Percentiles rank a stretch among this genome's conserved stretches.
These are phyloP conservation scores for Novumbra hubbsi DNA, from an alignment of 2,797 vertebrate species.

Conservation along the genomic window DNA sequence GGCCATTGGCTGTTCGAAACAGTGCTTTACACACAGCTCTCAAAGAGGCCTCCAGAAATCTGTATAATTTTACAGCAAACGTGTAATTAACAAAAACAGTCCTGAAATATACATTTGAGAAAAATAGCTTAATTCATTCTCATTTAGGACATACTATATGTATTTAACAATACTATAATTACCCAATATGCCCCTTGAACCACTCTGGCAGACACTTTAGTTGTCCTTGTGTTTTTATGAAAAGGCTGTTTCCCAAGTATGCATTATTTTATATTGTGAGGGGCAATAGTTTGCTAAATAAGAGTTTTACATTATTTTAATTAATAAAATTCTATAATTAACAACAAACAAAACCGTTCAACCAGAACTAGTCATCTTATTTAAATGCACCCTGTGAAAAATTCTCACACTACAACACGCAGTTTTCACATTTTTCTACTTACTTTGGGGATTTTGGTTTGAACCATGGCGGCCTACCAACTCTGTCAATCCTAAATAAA, in stretches of 20 bases:
- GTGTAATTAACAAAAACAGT: slow-evolving; percentile 5
- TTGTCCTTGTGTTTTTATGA: background rate
- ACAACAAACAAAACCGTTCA: background rate
- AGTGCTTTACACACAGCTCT: slow-evolving; percentile 34
- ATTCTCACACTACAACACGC: slow-evolving; percentile 32
- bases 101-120: background rate
- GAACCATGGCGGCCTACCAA: slow-evolving; percentile 50
- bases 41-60: background rate
- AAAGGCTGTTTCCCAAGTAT: background rate
- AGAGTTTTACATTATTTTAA: background rate
- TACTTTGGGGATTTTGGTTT: slow-evolving; percentile 51
- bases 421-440: slow-evolving; percentile 45
- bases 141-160: background rate
- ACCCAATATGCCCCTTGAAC: background rate
- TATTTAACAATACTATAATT: background rate
- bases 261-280: background rate
- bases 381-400: slow-evolving; percentile 33
- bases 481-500: slow-evolving; percentile 54
- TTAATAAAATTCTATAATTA: background rate
- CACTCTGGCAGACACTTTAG: background rate
- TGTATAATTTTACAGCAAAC: background rate
- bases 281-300: background rate
- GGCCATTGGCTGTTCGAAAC: slow-evolving; percentile 40
- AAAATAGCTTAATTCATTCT: background rate
- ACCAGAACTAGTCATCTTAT: slow-evolving; percentile 35